Evolutionary conservation across 1,140 invertebrate genomes (phyloP).

Genomic region (Temnothorax nylanderi): DNA sequence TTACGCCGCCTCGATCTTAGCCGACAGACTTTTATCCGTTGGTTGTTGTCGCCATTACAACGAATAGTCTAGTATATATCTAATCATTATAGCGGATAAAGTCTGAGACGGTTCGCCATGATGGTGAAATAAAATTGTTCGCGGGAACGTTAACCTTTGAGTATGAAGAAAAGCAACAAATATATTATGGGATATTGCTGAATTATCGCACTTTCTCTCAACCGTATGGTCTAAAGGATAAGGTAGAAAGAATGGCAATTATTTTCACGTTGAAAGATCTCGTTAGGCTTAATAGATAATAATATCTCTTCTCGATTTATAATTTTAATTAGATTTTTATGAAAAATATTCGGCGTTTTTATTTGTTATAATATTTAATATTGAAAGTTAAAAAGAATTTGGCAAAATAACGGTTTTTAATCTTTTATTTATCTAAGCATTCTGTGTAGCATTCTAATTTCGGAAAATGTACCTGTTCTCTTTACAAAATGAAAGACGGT

Average conservation of each 20-base stretch:
- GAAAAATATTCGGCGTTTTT: background rate
- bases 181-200: background rate
- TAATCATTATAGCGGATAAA: slow-evolving; percentile 16
- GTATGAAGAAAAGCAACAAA: background rate
- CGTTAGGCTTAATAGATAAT: background rate
- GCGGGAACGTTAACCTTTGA: slow-evolving; percentile 8
- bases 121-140: background rate
- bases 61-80: background rate
- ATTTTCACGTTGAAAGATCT: background rate
- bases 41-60: background rate
- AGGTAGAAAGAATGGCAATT: background rate
- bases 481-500: background rate
- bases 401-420: background rate
- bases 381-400: background rate
- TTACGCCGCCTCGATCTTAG: background rate
- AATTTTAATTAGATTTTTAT: slow-evolving; percentile 15
- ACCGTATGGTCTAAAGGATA: background rate
- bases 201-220: slow-evolving; percentile 30
- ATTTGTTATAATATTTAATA: background rate
- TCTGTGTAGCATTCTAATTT: background rate
- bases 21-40: background rate
- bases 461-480: background rate
- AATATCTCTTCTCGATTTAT: background rate
- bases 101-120: background rate
- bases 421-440: background rate